Evolutionary conservation across 2,888 invertebrate species (phyloP), one percentile per base, ranked within the genome.

Genomic region (Campoletis raptor): DNA sequence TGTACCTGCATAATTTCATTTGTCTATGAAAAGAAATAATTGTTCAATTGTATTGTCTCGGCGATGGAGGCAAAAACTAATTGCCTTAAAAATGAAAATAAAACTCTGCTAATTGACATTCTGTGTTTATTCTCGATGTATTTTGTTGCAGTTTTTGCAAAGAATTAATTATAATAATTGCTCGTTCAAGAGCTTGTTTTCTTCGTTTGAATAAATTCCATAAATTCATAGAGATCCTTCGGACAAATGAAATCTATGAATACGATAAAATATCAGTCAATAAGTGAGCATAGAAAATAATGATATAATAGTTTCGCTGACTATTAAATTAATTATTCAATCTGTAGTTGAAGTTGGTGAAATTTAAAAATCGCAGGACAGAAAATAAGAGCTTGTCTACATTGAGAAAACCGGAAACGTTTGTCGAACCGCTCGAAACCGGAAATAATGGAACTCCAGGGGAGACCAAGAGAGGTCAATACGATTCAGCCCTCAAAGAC

Each of bases 381-480:
- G 81, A 67, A 45, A n/a, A 79, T 42, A 52, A 67, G 24, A 48
- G 69, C 70, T 40, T 45, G 52, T 37, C 57, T 15, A 42, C 52
- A 15, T 73, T 48, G 66, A 57, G 40, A 24, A 21, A 85, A 82
- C 78, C 88, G 88, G 89, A 90, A 90, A 83, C 86, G 78, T 81
- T 89, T 73, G 85, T 87, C 84, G 88, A 90, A 88, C 89, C 81
- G 72, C 77, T 86, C 36, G 84, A 86, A 76, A 52, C 72, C 66
- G 77, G 85, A 73, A 83, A 83, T 48, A 83, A 85, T 70, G 83
- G 61, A 72, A 78, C n/a, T 72, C 80, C 37, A 61, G 37, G 66
- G 45, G 86, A 84, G 21, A 37, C 69, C 24, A 57, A 83, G 42
- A 57, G 15, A 21, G 45, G 24, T 12, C 57, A 57, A 48, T 54